Percentiles rank a stretch among this genome's conserved stretches.
Evolutionary conservation across 1,140 invertebrate species (phyloP).

Genomic region (Protaetia brevitarsis): DNA sequence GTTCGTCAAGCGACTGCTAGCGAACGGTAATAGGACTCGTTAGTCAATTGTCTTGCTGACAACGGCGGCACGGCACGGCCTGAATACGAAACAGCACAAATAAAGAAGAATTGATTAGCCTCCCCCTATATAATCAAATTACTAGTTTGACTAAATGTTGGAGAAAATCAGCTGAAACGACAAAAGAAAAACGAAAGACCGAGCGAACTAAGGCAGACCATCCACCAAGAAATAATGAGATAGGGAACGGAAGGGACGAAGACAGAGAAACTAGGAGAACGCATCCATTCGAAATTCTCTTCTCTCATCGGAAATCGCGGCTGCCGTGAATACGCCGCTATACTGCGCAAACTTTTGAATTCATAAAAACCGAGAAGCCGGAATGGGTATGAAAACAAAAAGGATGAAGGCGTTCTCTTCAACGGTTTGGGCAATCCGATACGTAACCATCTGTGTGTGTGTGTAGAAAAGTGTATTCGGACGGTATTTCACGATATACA

Average conservation of each 20-base stretch:
- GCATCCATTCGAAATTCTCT: too few relatives aligned
- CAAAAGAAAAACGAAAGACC: constrained; percentile 19
- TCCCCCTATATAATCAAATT: constrained; percentile 24
- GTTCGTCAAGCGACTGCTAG: too few relatives aligned
- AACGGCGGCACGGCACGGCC: constrained; percentile 35
- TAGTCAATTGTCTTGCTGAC: constrained; percentile 45
- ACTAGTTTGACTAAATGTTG: constrained; percentile 24
- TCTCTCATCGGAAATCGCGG: neutral
- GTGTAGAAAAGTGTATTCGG: neutral
- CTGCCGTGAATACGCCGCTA: neutral
- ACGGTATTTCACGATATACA: constrained; percentile 18
- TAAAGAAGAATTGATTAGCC: constrained; percentile 25
- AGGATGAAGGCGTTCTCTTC: neutral
- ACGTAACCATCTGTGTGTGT: too few relatives aligned
- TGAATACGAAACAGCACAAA: constrained; percentile 39
- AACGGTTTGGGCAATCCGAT: neutral
- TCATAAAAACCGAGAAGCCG: neutral
- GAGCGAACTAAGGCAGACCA: neutral
- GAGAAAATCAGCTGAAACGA: constrained; percentile 23
- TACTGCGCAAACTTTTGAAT: neutral
- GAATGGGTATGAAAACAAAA: neutral
- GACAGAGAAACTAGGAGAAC: too few relatives aligned
- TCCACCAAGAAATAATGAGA: neutral
- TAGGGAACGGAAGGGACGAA: neutral
- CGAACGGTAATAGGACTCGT: constrained; percentile 34